Base-by-base conservation (phyloP, 2,888 invertebrate species). In the Pristionchus entomophagus region DNA sequence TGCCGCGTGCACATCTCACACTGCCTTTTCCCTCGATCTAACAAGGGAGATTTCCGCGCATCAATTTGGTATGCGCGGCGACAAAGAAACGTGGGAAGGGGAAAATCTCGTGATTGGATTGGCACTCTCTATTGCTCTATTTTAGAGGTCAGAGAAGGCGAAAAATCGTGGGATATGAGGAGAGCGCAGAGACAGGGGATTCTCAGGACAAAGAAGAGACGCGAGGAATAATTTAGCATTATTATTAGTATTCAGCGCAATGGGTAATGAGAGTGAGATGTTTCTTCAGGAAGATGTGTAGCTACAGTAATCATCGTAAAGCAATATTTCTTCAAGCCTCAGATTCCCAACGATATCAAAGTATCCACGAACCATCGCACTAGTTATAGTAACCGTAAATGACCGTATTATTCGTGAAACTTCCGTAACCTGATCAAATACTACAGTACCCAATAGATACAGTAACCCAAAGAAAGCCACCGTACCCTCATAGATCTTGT, bases 401-500 rank as follows among this genome's bases (percentile, higher is more conserved):
- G n/a, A n/a, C n/a, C n/a, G n/a, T n/a, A n/a, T n/a, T n/a, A n/a
- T n/a, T n/a, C n/a, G n/a, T n/a, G n/a, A n/a, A n/a, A n/a, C n/a
- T n/a, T n/a, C n/a, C n/a, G n/a, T n/a, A n/a, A n/a, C n/a, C n/a
- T n/a, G n/a, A n/a, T n/a, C n/a, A n/a, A n/a, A n/a, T n/a, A n/a
- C n/a, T n/a, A n/a, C n/a, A n/a, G n/a, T n/a, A n/a, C n/a, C n/a
- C n/a, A n/a, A n/a, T n/a, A n/a, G n/a, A n/a, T n/a, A n/a, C n/a
- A n/a, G n/a, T n/a, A n/a, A n/a, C n/a, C n/a, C n/a, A n/a, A n/a
- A n/a, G n/a, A n/a, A n/a, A 38, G 3, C 26, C 17, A n/a, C 26
- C 73, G 10, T 17, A 80, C 78, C 78, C 51, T 80, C 78, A 51
- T 80, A 80, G 78, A 80, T 80, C 78, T 80, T 80, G 41, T 80